Base-by-base conservation (phyloP, 2,888 invertebrate genomes). In the Morpho deidamia region DNA sequence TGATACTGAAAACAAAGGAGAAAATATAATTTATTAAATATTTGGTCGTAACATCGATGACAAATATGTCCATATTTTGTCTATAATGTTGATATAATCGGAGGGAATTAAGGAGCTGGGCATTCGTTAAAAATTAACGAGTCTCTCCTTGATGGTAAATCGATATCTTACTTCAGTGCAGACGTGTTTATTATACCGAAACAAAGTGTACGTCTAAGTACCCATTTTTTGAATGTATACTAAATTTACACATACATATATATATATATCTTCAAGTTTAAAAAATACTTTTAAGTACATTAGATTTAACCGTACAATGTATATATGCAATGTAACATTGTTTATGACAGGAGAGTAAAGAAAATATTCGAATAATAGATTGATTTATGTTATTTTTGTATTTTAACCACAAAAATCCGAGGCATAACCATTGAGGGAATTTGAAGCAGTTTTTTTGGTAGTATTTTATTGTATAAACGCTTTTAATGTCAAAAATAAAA, bases 71-170 rank as follows among this genome's bases (percentile, higher is more conserved):
- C 51, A 63, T 60, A 57, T 64, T 62, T 60, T 67, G 67, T 46
- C 58, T 61, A 59, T 75, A 73, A 74, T 73, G 73, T 76, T 59
- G 67, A 77, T 77, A 77, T 83, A 81, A 86, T 85, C 71, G 78
- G 61, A 62, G 65, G 66, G 76, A 75, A 83, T 81, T 77, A 76
- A 75, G 78, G 76, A 74, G 76, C 56, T 68, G 69, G 70, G 72
- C 71, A 66, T 66, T 71, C 77, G 72, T 86, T 78, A 85, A 87
- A 81, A 80, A 85, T 85, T 86, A 78, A 86, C 76, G 76, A 65
- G 65, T 63, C 65, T 66, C 68, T 66, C 71, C 72, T 71, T 86
- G 77, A 88, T 87, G 78, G 76, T 61, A 79, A 88, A 86, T 86
- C 86, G 69, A 86, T 86, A 81, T 55, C 49, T 61, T 53, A 42